Conservation (phyloP, 2,797 vertebrate species). For the Sylvilagus floridanus region DNA sequence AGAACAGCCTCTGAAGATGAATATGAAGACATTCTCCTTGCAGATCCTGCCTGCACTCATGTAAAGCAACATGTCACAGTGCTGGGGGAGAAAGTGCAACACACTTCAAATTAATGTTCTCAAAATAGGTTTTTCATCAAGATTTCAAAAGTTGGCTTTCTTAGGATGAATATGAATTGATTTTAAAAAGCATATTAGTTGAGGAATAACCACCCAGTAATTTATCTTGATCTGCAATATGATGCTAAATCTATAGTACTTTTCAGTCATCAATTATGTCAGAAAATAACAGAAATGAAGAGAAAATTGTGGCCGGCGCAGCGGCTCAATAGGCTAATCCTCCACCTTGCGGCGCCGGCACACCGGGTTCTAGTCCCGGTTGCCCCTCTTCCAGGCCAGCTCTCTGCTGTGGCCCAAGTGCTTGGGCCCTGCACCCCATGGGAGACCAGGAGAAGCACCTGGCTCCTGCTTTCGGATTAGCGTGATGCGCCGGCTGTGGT, state of each 20-base stretch:
- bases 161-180: constrained; percentile 58
- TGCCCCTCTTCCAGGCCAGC: too few species aligned
- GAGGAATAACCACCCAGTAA: constrained; percentile 45
- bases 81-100: background rate
- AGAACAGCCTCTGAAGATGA: background rate
- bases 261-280: constrained; percentile 56
- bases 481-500: too few species aligned
- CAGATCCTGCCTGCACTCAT: background rate
- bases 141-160: constrained; percentile 55
- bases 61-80: background rate
- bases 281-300: constrained; percentile 33
- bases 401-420: too few species aligned
- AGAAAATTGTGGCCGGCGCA: background rate
- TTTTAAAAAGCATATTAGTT: constrained; percentile 37
- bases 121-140: constrained; percentile 29
- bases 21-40: background rate
- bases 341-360: too few species aligned
- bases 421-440: too few species aligned
- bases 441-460: too few species aligned
- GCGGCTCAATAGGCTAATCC: too few species aligned
- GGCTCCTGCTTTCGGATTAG: too few species aligned
- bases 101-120: constrained; percentile 15
- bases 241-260: background rate
- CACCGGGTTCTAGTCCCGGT: too few species aligned
- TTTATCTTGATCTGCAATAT: constrained; percentile 61